Percentiles rank a stretch among this genome's conserved stretches.
Conservation (phyloP, 2,797 vertebrate genomes). For the Pseudomugil tenellus region DNA sequence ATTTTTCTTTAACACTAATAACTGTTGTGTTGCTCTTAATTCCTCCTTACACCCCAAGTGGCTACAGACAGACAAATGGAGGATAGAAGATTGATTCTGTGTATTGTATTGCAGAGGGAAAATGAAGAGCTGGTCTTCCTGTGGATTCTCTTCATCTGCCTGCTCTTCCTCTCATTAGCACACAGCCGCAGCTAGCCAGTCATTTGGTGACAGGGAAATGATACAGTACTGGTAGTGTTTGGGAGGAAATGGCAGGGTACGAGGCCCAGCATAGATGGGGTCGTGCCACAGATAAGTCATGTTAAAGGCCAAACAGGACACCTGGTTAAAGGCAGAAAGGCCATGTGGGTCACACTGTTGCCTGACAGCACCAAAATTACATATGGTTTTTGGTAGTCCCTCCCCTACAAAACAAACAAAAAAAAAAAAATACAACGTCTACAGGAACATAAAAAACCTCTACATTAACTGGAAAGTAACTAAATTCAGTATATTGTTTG, state of each 20-base stretch:
- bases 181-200: constrained; percentile 88
- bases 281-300: constrained; percentile 90
- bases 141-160: constrained; percentile 90
- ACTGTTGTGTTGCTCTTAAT: constrained; percentile 93
- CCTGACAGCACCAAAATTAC: constrained; percentile 9
- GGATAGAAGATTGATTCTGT: constrained; percentile 85
- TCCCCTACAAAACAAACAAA: not conserved
- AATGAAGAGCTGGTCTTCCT: constrained; percentile 77
- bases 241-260: constrained; percentile 97
- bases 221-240: constrained; percentile 91
- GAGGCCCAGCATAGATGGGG: constrained; percentile 86
- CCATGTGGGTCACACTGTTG: constrained; percentile 68
- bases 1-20: constrained; percentile 88
- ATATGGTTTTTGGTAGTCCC: constrained; percentile 9
- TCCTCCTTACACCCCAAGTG: constrained; percentile 93
- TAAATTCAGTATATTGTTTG: not conserved
- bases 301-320: constrained; percentile 84
- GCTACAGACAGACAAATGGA: constrained; percentile 85
- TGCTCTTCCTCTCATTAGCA: constrained; percentile 92
- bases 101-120: constrained; percentile 74
- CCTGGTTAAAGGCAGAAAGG: constrained; percentile 76
- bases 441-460: not conserved
- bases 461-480: too few relatives aligned
- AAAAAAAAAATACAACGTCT: not conserved
- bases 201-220: constrained; percentile 98